These are phyloP conservation scores for Pheosia tremula DNA, from an alignment of 2,888 invertebrate species.

Conservation along the genomic window DNA sequence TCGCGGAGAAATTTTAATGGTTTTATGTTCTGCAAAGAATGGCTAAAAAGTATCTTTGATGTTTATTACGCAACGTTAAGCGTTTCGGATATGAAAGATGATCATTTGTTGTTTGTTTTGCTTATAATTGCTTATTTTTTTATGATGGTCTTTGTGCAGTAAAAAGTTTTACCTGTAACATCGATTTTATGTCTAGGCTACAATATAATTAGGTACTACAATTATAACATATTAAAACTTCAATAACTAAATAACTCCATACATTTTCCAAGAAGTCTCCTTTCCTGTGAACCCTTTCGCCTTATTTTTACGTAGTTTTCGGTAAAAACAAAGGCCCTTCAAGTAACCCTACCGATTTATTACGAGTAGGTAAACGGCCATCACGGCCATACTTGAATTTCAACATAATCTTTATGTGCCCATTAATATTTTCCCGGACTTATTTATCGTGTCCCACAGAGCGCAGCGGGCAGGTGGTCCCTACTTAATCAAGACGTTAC, in stretches of 20 bases:
- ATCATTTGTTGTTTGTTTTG: neutral
- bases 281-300: neutral
- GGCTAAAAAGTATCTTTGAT: conserved; percentile 16
- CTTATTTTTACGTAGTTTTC: conserved; percentile 32
- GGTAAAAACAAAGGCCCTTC: conserved; percentile 56
- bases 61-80: conserved; percentile 4
- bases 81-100: neutral
- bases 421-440: conserved; percentile 75
- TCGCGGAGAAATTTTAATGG: conserved; percentile 26
- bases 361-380: conserved; percentile 60
- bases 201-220: neutral
- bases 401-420: conserved; percentile 74
- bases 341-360: conserved; percentile 61
- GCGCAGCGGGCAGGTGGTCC: conserved; percentile 79
- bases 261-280: neutral
- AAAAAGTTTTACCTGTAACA: neutral
- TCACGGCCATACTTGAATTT: conserved; percentile 68
- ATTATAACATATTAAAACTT: neutral
- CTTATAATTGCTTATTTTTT: neutral
- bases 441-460: conserved; percentile 76
- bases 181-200: neutral
- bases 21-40: conserved; percentile 20
- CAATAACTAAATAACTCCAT: neutral
- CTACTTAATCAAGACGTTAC: conserved; percentile 84
- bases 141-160: neutral